phyloP scores from a whole-genome alignment of 2,113 vertebrate genomes.

The Romanogobio albipinnatus region DNA sequence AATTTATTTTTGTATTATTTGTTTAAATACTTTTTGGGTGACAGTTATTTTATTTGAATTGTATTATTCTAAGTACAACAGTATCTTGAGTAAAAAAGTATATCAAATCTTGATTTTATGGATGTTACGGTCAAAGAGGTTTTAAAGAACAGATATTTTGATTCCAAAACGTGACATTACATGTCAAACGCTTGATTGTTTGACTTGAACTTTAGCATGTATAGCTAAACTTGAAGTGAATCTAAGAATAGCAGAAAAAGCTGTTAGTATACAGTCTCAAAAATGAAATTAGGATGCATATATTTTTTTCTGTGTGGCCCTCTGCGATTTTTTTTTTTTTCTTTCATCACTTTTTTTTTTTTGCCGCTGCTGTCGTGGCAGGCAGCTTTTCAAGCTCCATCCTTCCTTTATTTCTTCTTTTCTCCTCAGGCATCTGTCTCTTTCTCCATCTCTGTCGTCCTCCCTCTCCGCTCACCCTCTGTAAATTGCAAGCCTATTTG shows the following conservation, averaged over 20 bases:
- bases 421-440: constrained; percentile 56
- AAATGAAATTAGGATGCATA: constrained; percentile 68
- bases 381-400: constrained; percentile 67
- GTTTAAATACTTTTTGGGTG: no score
- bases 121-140: neutral
- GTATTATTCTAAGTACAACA: neutral
- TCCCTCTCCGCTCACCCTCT: constrained; percentile 66
- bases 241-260: neutral
- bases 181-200: neutral
- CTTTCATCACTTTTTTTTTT: constrained; percentile 63
- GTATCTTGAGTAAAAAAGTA: neutral
- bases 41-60: no score
- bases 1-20: no score
- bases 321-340: constrained; percentile 69
- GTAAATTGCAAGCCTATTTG: constrained; percentile 78
- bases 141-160: neutral
- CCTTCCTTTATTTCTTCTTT: constrained; percentile 55
- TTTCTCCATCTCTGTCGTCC: constrained; percentile 56
- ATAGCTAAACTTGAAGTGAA: neutral
- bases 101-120: neutral
- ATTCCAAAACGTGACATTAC: no score
- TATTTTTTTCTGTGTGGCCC: constrained; percentile 70
- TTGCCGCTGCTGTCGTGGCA: constrained; percentile 71
- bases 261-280: constrained; percentile 6
- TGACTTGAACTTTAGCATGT: neutral